A percentile compares a stretch with the other conserved stretches of the same genome.
phyloP scores from a whole-genome alignment of 1,140 invertebrate genomes.

The Lordiphosa stackelbergi region DNA sequence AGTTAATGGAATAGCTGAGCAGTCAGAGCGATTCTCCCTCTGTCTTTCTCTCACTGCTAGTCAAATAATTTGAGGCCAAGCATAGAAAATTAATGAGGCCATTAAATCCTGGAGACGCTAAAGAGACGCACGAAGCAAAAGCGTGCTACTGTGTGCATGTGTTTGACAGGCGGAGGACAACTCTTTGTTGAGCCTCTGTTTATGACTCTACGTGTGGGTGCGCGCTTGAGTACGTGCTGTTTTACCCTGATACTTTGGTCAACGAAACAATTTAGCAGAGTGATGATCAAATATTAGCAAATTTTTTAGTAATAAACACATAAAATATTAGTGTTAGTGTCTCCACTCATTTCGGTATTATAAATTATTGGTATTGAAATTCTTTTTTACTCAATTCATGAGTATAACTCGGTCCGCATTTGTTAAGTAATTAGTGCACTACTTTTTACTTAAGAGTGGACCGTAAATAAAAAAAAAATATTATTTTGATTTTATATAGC shows the following conservation, averaged over 20 bases:
- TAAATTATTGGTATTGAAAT: too few relatives aligned
- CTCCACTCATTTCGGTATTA: too few relatives aligned
- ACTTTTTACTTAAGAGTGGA: too few relatives aligned
- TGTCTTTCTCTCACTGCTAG: constrained; percentile 16
- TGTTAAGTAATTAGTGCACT: too few relatives aligned
- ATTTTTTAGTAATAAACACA: too few relatives aligned
- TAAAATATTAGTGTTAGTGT: too few relatives aligned
- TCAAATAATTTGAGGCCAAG: constrained; percentile 74
- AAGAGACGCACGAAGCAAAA: constrained; percentile 39
- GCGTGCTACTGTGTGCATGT: constrained; percentile 20
- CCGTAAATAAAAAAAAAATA: too few relatives aligned
- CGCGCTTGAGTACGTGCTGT: constrained; percentile 33
- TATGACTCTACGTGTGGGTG: constrained; percentile 33
- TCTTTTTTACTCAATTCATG: too few relatives aligned
- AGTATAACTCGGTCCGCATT: too few relatives aligned
- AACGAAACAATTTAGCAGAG: too few relatives aligned
- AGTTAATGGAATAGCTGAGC: constrained; percentile 71
- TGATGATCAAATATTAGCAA: too few relatives aligned
- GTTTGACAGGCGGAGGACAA: constrained; percentile 49
- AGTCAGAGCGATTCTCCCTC: constrained; percentile 8
- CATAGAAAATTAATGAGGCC: constrained; percentile 76
- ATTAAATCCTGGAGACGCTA: constrained; percentile 73
- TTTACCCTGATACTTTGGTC: not conserved
- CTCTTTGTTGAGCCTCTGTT: constrained; percentile 63
- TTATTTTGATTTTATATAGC: too few relatives aligned